These are phyloP conservation scores for Poecile atricapillus DNA, from an alignment of 2,113 vertebrate genomes.

Conservation along the genomic window DNA sequence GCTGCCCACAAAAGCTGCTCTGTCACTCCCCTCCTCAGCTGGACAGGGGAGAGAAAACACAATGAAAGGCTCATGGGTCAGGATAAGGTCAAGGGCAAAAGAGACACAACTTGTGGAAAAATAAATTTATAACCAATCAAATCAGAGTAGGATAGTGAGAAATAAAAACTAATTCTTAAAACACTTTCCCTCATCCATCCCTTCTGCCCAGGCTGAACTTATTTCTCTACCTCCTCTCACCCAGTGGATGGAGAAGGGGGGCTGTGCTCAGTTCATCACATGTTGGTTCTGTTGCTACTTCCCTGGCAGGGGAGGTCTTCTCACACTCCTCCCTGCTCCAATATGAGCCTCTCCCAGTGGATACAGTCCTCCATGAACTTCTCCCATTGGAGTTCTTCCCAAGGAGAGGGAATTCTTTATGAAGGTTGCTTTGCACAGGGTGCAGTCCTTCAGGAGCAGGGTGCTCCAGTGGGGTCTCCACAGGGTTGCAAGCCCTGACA, in stretches of 20 bases:
- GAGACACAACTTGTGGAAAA: background rate
- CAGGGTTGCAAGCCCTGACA: background rate
- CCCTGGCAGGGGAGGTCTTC: background rate
- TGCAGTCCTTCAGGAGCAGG: background rate
- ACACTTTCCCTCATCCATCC: background rate
- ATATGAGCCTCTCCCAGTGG: rapidly evolving
- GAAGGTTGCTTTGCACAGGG: background rate
- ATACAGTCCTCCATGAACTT: background rate
- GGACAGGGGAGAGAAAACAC: background rate
- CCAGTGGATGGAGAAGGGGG: no score
- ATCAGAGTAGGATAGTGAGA: background rate
- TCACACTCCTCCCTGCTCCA: background rate
- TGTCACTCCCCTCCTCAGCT: background rate
- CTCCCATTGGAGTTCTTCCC: background rate
- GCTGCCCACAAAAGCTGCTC: background rate
- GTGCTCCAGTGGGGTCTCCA: background rate
- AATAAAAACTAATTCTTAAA: background rate
- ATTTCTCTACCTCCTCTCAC: background rate
- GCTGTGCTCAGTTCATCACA: background rate
- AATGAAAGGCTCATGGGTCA: background rate
- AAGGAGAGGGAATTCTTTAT: background rate
- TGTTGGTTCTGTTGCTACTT: background rate
- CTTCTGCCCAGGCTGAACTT: background rate
- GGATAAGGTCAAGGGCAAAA: background rate
- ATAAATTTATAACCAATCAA: background rate